These are phyloP conservation scores for Sitta europaea DNA, from an alignment of 2,113 vertebrate genomes.

Conservation along the genomic window DNA sequence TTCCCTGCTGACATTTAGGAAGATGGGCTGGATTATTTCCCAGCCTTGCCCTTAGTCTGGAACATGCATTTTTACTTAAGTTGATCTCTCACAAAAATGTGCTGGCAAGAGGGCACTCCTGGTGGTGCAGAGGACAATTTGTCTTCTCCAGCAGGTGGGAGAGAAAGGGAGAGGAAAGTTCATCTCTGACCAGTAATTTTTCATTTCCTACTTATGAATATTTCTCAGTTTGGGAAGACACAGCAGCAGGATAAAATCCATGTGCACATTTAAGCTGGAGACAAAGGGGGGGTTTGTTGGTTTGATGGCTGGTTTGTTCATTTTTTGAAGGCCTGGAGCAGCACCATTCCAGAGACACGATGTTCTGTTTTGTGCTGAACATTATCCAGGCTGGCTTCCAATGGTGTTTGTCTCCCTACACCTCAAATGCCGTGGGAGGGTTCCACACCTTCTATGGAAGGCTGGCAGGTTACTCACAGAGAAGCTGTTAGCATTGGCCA, in stretches of 20 bases:
- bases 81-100: not conserved
- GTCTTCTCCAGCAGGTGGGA: not conserved
- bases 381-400: not conserved
- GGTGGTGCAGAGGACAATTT: not conserved
- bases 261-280: not conserved
- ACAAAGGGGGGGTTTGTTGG: not conserved
- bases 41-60: not conserved
- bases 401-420: not conserved
- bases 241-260: not conserved
- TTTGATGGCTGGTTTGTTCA: not conserved
- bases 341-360: not conserved
- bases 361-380: not conserved
- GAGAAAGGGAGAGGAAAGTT: not conserved
- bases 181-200: not conserved
- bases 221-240: not conserved
- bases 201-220: not conserved
- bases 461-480: not conserved
- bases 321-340: not conserved
- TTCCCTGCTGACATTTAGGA: rapidly evolving
- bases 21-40: not conserved
- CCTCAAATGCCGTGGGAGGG: not conserved
- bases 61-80: not conserved
- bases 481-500: not conserved
- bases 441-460: not conserved
- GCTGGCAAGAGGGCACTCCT: not conserved